Evolutionary conservation across 2,888 invertebrate species (phyloP), one percentile per base, ranked within the genome.

Genomic region (Myathropa florea): DNA sequence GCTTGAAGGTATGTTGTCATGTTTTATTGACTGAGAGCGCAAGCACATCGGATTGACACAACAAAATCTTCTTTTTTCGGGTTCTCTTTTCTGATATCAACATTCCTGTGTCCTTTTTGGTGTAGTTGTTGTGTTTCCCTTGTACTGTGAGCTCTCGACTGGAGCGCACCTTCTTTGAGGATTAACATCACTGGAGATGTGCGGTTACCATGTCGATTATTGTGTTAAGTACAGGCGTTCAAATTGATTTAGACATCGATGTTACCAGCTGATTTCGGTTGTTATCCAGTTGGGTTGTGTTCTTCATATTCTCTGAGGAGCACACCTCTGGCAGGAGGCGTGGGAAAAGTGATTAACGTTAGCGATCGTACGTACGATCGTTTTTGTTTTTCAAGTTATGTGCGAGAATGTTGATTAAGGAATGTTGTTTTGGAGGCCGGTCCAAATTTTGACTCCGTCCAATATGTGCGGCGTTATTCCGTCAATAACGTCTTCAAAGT

Each of bases 11-110:
- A 73, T 73, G 80, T 80, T 83, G 78, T 78, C 72, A 83, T 72
- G 78, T 78, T 83, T 83, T 83, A 83, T 83, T 83, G 78, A 83
- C 72, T 73, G 59, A 36, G 26, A 68, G 28, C 53, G 46, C 46
- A 46, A 36, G 67, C 67, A 72, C 61, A 78, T 83, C 78, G 78
- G 67, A 77, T 83, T 78, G 72, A 77, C 83, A 78, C 55, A 72
- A 63, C 67, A 67, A 67, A 63, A 39, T 55, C 53, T 67, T 10
- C 64, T 65, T 83, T 65, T 57, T 70, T 82, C 70, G 75, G 46
- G 12, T 55, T 33, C 30, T 12, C 3, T 30, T 23, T 23, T 70
- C 70, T 65, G 59, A 65, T 46, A 46, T 46, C 46, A 46, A 18
- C 46, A 46, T 46, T 46, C 46, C 46, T 46, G 46, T 46, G 46